Percentiles rank a stretch among this genome's conserved stretches.
Conservation (phyloP, 2,113 vertebrate genomes). For the Salvelinus fontinalis region DNA sequence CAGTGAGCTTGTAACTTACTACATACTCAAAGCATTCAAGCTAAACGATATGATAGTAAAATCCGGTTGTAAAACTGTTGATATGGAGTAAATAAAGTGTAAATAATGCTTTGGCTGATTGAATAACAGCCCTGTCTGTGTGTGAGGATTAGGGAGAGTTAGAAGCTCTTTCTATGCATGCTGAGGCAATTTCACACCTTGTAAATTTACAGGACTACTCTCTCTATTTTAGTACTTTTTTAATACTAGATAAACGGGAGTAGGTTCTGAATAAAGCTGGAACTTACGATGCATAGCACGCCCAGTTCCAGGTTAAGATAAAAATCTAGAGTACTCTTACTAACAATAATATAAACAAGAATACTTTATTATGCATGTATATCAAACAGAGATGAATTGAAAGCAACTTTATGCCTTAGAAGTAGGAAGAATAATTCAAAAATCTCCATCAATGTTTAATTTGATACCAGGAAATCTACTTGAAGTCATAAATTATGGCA, state of each 20-base stretch:
- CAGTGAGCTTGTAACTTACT: background rate
- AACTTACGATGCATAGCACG: background rate
- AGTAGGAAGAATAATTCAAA: too few species aligned
- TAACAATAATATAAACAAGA: background rate
- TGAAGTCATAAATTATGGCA: too few species aligned
- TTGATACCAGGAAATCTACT: too few species aligned
- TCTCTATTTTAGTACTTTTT: background rate
- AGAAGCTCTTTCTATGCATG: background rate
- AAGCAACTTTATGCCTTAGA: too few species aligned
- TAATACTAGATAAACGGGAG: background rate
- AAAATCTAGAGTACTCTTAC: background rate
- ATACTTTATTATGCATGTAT: background rate
- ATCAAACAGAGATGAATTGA: too few species aligned
- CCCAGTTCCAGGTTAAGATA: background rate
- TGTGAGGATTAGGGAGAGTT: slow-evolving; percentile 11
- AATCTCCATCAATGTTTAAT: too few species aligned
- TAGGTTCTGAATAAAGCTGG: background rate
- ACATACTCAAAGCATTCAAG: background rate
- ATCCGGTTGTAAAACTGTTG: background rate
- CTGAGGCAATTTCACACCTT: slow-evolving; percentile 24
- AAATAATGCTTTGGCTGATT: slow-evolving; percentile 16
- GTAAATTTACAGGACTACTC: slow-evolving; percentile 14
- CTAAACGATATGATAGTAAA: background rate
- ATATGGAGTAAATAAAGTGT: background rate
- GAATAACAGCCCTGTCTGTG: slow-evolving; percentile 1